Evolutionary conservation across 2,113 vertebrate species (phyloP).

Genomic region (Chloropsis cyanopogon): DNA sequence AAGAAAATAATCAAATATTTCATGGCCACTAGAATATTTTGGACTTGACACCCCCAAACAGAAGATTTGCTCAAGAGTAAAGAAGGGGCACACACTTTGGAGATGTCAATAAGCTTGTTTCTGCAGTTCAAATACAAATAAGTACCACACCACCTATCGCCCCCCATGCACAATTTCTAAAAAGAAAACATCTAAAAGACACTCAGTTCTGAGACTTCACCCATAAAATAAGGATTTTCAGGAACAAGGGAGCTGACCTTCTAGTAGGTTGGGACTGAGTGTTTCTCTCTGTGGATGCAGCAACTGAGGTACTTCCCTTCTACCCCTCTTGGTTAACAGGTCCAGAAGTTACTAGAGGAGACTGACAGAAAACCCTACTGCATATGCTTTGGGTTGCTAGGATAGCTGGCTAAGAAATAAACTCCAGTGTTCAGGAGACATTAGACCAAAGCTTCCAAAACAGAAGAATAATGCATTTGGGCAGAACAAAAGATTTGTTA

Average conservation of each 20-base stretch:
- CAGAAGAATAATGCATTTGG: background rate
- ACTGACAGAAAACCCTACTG: background rate
- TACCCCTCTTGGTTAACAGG: background rate
- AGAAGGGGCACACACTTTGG: background rate
- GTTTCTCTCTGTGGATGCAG: background rate
- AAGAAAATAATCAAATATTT: background rate
- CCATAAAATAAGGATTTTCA: background rate
- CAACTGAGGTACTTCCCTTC: background rate
- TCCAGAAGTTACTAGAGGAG: background rate
- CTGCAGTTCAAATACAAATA: background rate
- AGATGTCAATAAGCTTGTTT: background rate
- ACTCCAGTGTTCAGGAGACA: background rate
- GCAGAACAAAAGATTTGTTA: background rate
- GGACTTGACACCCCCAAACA: background rate
- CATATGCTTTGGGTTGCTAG: background rate
- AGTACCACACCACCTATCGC: accelerated
- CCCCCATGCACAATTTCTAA: accelerated
- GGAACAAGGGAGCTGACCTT: background rate
- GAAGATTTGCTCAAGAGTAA: background rate
- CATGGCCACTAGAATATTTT: background rate
- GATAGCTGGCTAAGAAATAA: background rate
- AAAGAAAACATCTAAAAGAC: background rate
- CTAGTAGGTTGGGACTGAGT: background rate
- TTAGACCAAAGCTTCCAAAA: background rate
- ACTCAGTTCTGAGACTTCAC: background rate